Evolutionary conservation across 92 coral and sea anemone species (phyloP), one percentile per base, ranked within the genome.

Genomic region (Parazoanthus atlanticus): DNA sequence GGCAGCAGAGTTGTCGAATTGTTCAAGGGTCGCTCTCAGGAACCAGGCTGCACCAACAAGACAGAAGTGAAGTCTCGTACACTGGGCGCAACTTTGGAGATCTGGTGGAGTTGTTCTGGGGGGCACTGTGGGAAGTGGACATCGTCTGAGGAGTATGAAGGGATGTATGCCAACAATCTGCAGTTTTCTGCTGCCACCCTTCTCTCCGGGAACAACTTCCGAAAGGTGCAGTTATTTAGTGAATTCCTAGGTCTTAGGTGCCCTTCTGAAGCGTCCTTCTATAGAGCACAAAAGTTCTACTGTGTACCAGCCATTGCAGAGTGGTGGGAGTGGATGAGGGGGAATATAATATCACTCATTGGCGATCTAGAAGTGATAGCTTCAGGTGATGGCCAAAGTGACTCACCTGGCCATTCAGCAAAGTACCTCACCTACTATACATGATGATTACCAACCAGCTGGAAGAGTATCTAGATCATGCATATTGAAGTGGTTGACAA

Each of bases 251-350:
- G 79, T 12, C 30, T 85, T 34, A 28, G 7, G 12, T 85, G 74
- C 61, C 21, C 76, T 33, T 85, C 81, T 9, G 76, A 49, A 23
- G 70, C 88, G 2, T 71, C 33, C 1, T 85, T 38, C 19, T 85
- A 85, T 17, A 38, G 88, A 29, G 46, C 33, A 47, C 88, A 85
- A n/a, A 28, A 79, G 2, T 79, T 85, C 10, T 85, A 85, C 33
- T 38, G 74, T 8, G 58, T 85, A 46, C 88, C 88, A n/a, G 81
- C 79, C 19, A 65, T 85, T 32, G 23, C 70, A 41, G 81, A 85
- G 41, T 85, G 88, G 88, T 85, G 88, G 81, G 28, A 30, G n/a
- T 85, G 84, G 47, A 85, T 85, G 88, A 85, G 69, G 15, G 58
- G 34, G 15, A 19, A 73, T 17, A 26, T 85, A 2, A 28, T 73